phyloP scores from a whole-genome alignment of 2,888 invertebrate species.

The Microctonus aethiopoides region DNA sequence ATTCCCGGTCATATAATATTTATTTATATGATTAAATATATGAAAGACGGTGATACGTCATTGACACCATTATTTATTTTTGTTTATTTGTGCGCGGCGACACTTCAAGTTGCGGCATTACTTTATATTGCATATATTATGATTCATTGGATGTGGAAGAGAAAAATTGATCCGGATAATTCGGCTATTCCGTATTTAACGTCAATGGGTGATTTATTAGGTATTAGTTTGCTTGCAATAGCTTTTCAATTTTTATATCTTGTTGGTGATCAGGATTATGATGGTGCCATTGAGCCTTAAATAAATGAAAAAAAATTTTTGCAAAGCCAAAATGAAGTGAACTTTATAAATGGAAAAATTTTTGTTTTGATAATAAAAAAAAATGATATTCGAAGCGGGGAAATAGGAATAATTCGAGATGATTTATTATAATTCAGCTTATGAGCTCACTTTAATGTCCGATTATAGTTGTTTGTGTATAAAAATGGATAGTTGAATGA shows the following conservation, averaged over 20 bases:
- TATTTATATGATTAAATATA: slow-evolving; percentile 77
- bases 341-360: neutral
- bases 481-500: neutral
- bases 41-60: slow-evolving; percentile 76
- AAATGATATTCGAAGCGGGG: neutral
- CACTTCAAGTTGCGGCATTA: slow-evolving; percentile 72
- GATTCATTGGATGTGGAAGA: slow-evolving; percentile 75
- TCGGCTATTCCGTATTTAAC: slow-evolving; percentile 83
- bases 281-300: slow-evolving; percentile 52
- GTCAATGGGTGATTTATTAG: slow-evolving; percentile 81
- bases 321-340: slow-evolving; percentile 8
- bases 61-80: slow-evolving; percentile 76
- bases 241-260: slow-evolving; percentile 74
- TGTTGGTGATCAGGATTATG: slow-evolving; percentile 71
- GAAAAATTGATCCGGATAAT: slow-evolving; percentile 79
- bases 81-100: slow-evolving; percentile 76
- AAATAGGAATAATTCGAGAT: neutral
- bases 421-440: neutral
- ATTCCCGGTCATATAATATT: slow-evolving; percentile 83
- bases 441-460: neutral
- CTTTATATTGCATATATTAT: slow-evolving; percentile 74
- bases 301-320: neutral
- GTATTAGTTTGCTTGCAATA: slow-evolving; percentile 75
- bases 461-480: neutral
- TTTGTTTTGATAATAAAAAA: neutral